These are phyloP conservation scores for Urechis unicinctus DNA, from an alignment of 2,888 invertebrate species.

Conservation along the genomic window DNA sequence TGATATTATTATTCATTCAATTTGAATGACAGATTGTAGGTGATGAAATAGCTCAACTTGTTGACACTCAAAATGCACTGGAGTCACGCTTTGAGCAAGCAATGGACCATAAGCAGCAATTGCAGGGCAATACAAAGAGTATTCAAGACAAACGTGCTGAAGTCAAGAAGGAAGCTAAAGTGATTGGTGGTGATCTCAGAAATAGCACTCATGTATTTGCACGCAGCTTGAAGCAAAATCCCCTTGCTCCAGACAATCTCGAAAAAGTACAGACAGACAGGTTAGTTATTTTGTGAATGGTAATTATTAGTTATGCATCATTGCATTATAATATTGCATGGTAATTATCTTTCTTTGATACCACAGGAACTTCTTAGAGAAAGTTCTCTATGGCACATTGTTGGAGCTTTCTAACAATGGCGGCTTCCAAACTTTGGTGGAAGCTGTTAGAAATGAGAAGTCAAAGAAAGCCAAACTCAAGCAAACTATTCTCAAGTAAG, in stretches of 20 bases:
- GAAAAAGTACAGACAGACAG: slow-evolving; percentile 46
- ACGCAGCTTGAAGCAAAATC: slow-evolving; percentile 42
- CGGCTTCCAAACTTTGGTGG: slow-evolving; percentile 32
- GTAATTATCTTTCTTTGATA: neutral
- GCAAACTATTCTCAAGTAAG: slow-evolving; percentile 42
- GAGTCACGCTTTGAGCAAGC: slow-evolving; percentile 40
- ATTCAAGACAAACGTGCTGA: slow-evolving; percentile 26
- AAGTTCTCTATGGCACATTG: slow-evolving; percentile 37
- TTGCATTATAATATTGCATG: neutral
- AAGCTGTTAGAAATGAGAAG: slow-evolving; percentile 38
- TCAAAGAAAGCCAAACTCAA: slow-evolving; percentile 40
- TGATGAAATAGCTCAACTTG: slow-evolving; percentile 35
- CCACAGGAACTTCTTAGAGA: slow-evolving; percentile 41
- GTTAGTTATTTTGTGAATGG: slow-evolving; percentile 22
- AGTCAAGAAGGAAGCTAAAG: slow-evolving; percentile 25
- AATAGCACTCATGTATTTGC: slow-evolving; percentile 45
- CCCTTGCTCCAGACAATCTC: slow-evolving; percentile 43
- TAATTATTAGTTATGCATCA: neutral
- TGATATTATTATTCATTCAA: neutral
- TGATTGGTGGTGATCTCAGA: slow-evolving; percentile 24
- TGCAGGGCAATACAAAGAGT: slow-evolving; percentile 21
- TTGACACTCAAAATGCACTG: slow-evolving; percentile 37
- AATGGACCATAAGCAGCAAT: slow-evolving; percentile 31
- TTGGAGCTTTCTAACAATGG: slow-evolving; percentile 41
- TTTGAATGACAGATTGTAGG: slow-evolving; percentile 34